A percentile compares a stretch with the other conserved stretches of the same genome.
Conservation (phyloP, 1,140 invertebrate genomes). For the Battus philenor region DNA sequence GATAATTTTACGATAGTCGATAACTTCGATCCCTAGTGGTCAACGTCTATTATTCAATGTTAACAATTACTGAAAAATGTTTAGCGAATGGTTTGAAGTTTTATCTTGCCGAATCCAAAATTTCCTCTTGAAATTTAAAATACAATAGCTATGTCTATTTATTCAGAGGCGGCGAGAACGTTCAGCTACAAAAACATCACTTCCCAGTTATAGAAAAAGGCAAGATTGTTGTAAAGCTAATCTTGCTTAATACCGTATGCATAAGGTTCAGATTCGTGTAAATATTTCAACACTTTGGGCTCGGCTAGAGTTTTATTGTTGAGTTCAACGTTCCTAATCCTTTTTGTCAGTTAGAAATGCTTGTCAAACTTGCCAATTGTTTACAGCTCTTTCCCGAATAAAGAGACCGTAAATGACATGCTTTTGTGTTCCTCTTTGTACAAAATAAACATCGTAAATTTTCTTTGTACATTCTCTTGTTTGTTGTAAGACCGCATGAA, state of each 20-base stretch:
- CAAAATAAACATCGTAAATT: constrained; percentile 67
- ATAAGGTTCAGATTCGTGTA: constrained; percentile 23
- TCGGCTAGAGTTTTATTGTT: constrained; percentile 15
- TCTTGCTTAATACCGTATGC: not conserved
- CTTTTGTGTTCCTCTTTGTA: constrained; percentile 51
- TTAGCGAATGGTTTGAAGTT: not conserved
- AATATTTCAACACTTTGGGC: not conserved
- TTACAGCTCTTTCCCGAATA: constrained; percentile 54
- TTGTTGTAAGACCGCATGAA: constrained; percentile 36
- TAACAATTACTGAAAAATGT: too few relatives aligned
- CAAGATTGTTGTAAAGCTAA: constrained; percentile 3
- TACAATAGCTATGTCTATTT: constrained; percentile 38
- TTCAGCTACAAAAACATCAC: constrained; percentile 49
- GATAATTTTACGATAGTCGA: too few relatives aligned
- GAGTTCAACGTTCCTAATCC: constrained; percentile 44
- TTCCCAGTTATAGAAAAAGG: constrained; percentile 23
- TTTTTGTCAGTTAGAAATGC: constrained; percentile 58
- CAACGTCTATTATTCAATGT: too few relatives aligned
- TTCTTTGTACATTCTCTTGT: constrained; percentile 45
- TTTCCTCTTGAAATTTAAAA: constrained; percentile 4
- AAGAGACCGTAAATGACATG: constrained; percentile 59
- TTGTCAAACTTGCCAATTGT: constrained; percentile 71
- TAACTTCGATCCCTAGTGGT: too few relatives aligned
- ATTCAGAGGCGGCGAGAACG: constrained; percentile 41
- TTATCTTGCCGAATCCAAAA: constrained; percentile 1